Percentiles rank a stretch among this genome's conserved stretches.
Conservation (phyloP, 37 sponge, comb jelly and placozoan genomes). For the Oopsacas minuta region DNA sequence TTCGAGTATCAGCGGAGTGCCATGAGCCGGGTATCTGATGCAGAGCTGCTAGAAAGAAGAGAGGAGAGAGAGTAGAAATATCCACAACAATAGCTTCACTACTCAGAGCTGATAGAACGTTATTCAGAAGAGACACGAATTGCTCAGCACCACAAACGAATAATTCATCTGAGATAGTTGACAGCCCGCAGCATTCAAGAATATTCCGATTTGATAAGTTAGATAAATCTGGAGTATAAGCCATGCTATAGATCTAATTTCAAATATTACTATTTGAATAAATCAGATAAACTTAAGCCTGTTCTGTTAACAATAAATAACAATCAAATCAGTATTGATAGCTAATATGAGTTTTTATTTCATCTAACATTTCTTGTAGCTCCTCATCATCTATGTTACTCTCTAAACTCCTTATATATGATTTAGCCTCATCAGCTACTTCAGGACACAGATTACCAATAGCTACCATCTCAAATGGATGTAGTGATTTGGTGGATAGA, state of each 20-base stretch:
- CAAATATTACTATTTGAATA: too few species aligned
- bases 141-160: background rate
- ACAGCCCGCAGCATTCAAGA: background rate
- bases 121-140: background rate
- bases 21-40: constrained; percentile 1
- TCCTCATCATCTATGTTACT: constrained; percentile 77
- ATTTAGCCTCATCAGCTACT: constrained; percentile 78
- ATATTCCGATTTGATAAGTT: background rate
- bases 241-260: too few species aligned
- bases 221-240: background rate
- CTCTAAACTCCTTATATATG: constrained; percentile 59
- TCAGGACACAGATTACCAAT: constrained; percentile 82
- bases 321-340: constrained; percentile 72
- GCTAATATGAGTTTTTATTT: constrained; percentile 72
- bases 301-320: too few species aligned
- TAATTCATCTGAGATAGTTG: background rate
- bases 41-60: constrained; percentile 1
- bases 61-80: background rate
- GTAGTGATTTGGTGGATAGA: constrained; percentile 63
- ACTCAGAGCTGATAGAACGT: background rate
- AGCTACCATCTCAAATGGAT: constrained; percentile 85
- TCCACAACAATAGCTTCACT: background rate
- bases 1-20: background rate
- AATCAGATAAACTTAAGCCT: too few species aligned
- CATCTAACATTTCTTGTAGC: constrained; percentile 75